Evolutionary conservation across 2,797 vertebrate genomes (phyloP).

Genomic region (Anguilla pacifica): DNA sequence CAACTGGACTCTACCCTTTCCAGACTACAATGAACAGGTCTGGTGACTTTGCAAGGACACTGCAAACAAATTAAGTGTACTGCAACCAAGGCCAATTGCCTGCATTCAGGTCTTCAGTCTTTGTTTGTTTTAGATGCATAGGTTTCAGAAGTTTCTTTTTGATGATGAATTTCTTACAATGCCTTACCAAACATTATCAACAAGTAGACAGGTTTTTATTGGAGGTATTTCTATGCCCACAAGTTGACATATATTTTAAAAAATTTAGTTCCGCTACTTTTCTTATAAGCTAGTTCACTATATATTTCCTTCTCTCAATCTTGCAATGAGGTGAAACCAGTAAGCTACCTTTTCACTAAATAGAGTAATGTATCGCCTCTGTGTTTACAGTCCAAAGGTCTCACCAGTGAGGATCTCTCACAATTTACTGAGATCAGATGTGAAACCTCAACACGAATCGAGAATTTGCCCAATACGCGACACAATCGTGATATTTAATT

Average conservation of each 20-base stretch:
- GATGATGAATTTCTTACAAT: neutral
- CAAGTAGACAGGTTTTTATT: neutral
- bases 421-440: neutral
- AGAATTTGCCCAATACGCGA: neutral
- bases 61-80: neutral
- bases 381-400: constrained; percentile 19
- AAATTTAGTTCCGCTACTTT: neutral
- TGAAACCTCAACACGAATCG: neutral
- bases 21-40: constrained; percentile 16
- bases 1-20: neutral
- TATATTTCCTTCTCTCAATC: neutral
- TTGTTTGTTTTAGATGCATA: neutral
- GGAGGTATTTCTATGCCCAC: neutral
- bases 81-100: neutral
- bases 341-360: neutral
- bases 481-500: no score
- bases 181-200: neutral
- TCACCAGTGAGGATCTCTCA: neutral
- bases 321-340: neutral
- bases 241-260: neutral
- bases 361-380: neutral
- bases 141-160: neutral
- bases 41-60: constrained; percentile 3
- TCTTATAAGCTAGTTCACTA: neutral
- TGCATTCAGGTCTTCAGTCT: neutral